These are phyloP conservation scores for Phalangium opilio DNA, from an alignment of 2,888 invertebrate genomes.

Conservation along the genomic window DNA sequence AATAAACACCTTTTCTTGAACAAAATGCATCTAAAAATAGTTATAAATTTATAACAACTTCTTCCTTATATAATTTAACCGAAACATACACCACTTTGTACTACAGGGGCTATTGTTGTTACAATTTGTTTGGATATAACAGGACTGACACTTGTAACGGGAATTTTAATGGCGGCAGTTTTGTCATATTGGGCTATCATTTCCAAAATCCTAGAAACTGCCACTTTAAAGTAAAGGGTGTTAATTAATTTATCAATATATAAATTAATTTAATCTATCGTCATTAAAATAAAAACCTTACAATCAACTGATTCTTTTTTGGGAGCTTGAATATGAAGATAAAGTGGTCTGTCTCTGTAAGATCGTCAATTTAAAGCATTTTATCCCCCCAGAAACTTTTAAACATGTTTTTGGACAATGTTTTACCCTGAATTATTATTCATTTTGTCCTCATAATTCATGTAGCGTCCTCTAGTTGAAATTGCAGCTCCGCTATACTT, in stretches of 20 bases:
- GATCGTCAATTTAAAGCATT: conserved; percentile 1
- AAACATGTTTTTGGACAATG: background rate
- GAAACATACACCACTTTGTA: no score
- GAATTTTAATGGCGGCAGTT: no score
- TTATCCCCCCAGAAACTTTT: background rate
- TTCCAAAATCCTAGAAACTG: conserved; percentile 39
- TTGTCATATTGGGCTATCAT: conserved; percentile 29
- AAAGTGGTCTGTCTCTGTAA: conserved; percentile 38
- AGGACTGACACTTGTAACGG: background rate
- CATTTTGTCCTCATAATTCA: conserved; percentile 38
- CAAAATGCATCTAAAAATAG: conserved; percentile 24
- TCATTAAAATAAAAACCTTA: conserved; percentile 23
- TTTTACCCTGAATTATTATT: conserved; percentile 22
- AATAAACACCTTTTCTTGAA: conserved; percentile 55
- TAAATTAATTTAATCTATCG: background rate
- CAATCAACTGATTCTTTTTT: conserved; percentile 37
- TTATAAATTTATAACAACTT: no score
- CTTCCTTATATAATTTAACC: no score
- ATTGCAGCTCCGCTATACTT: conserved; percentile 39
- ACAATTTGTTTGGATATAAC: background rate
- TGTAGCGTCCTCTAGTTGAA: conserved; percentile 42
- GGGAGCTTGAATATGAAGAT: conserved; percentile 41
- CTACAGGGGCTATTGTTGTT: conserved; percentile 4
- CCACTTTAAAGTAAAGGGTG: conserved; percentile 26
- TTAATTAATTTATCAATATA: no score